A percentile compares a stretch with the other conserved stretches of the same genome.
Conservation (phyloP, 2,888 invertebrate genomes). For the Galeruca laticollis region DNA sequence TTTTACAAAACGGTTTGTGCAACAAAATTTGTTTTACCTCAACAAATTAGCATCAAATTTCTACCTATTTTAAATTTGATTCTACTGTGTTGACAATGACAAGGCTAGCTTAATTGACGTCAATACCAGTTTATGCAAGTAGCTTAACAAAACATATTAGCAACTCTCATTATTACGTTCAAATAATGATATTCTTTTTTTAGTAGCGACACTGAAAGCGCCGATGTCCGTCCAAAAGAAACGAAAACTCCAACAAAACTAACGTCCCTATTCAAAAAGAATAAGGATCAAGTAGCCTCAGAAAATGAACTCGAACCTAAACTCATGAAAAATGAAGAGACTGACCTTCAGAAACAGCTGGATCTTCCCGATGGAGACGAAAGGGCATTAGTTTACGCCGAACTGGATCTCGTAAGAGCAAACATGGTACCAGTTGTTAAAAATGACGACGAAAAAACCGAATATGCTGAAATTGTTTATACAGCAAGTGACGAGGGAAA, state of each 20-base stretch:
- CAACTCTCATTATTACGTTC: background rate
- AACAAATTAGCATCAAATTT: too few species aligned
- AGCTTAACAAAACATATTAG: background rate
- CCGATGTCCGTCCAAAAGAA: conserved; percentile 66
- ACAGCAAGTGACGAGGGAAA: conserved; percentile 61
- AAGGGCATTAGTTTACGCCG: conserved; percentile 77
- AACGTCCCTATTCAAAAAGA: conserved; percentile 58
- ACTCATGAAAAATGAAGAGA: conserved; percentile 24
- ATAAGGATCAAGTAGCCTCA: conserved; percentile 55
- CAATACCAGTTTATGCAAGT: too few species aligned
- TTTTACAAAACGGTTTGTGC: too few species aligned
- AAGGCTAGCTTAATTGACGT: too few species aligned
- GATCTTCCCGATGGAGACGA: conserved; percentile 40
- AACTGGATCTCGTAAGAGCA: conserved; percentile 73
- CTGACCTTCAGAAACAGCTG: conserved; percentile 31
- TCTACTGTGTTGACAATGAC: too few species aligned
- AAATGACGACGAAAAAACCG: conserved; percentile 73
- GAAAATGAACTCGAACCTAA: conserved; percentile 50
- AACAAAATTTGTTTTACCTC: too few species aligned
- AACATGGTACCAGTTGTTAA: conserved; percentile 64
- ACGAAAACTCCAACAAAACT: conserved; percentile 55
- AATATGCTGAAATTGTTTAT: conserved; percentile 87
- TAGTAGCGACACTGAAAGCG: conserved; percentile 79
- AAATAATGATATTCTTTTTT: conserved; percentile 26
- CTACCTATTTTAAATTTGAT: too few species aligned